phyloP scores from a whole-genome alignment of 2,888 invertebrate species.

The Leuctra nigra region DNA sequence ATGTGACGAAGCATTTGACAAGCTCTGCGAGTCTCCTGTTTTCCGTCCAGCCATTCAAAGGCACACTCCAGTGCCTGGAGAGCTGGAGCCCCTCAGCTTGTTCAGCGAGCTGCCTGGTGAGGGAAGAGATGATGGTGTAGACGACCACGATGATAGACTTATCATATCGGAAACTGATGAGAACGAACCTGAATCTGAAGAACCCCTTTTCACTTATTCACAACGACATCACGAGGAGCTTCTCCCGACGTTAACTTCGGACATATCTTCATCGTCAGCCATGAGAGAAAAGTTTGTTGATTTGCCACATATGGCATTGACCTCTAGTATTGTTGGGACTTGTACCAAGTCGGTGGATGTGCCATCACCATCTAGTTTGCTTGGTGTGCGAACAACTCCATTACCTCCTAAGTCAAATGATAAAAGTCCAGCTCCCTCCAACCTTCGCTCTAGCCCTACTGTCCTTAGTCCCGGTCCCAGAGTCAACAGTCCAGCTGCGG shows the following conservation, averaged over 20 bases:
- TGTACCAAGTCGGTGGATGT: not conserved
- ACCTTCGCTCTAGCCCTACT: too few relatives aligned
- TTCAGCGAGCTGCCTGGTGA: slow-evolving; percentile 41
- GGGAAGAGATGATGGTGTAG: slow-evolving; percentile 36
- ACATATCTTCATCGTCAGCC: slow-evolving; percentile 36
- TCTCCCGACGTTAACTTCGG: slow-evolving; percentile 49
- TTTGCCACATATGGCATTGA: not conserved
- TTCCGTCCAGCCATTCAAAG: slow-evolving; percentile 42
- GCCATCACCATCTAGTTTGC: too few relatives aligned
- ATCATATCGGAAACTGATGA: slow-evolving; percentile 56
- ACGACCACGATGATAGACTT: slow-evolving; percentile 50
- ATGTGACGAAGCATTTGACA: slow-evolving; percentile 46
- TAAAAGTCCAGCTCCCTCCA: not conserved
- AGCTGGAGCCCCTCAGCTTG: slow-evolving; percentile 31
- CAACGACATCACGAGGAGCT: slow-evolving; percentile 42
- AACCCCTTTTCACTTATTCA: slow-evolving; percentile 48
- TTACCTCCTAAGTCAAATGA: not conserved
- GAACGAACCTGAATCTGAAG: slow-evolving; percentile 46
- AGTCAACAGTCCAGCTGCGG: not conserved
- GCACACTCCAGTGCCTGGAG: slow-evolving; percentile 13
- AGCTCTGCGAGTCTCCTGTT: slow-evolving; percentile 44
- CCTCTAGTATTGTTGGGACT: not conserved
- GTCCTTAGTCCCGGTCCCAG: not conserved
- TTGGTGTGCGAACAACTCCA: too few relatives aligned
- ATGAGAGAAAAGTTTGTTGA: not conserved